Percentiles rank a stretch among this genome's conserved stretches.
Evolutionary conservation across 1,140 invertebrate species (phyloP).

Genomic region (Atta colombica): DNA sequence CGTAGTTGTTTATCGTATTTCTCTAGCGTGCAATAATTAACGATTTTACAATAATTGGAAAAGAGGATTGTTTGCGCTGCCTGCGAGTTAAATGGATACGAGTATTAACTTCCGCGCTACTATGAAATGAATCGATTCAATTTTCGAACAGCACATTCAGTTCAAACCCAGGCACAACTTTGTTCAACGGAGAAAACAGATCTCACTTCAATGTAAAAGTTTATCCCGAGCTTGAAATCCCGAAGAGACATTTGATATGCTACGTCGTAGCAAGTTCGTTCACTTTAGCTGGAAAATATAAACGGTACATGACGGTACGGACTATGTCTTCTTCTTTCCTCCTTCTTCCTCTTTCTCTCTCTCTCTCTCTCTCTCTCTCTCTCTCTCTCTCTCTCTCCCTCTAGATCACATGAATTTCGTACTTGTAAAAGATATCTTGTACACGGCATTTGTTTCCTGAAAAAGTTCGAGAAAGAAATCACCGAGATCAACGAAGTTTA

Average conservation of each 20-base stretch:
- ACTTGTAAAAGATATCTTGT: neutral
- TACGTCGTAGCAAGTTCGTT: constrained; percentile 47
- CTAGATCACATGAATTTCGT: neutral
- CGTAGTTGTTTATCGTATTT: constrained; percentile 46
- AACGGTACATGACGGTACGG: neutral
- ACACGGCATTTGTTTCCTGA: constrained; percentile 35
- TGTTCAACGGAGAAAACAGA: constrained; percentile 15
- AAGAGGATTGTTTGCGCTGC: constrained; percentile 49
- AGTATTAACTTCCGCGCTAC: constrained; percentile 51
- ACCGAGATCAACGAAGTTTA: constrained; percentile 23
- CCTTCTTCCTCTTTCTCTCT: neutral
- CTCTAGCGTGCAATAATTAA: constrained; percentile 54
- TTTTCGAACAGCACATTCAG: constrained; percentile 27
- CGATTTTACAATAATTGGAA: constrained; percentile 59
- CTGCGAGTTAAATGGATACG: constrained; percentile 44
- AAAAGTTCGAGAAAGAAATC: constrained; percentile 43
- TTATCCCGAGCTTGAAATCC: constrained; percentile 45
- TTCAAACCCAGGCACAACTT: constrained; percentile 46
- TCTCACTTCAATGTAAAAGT: constrained; percentile 50
- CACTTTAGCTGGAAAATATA: constrained; percentile 43
- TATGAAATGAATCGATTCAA: constrained; percentile 44
- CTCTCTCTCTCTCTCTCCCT: neutral
- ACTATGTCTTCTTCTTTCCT: neutral
- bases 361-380: neutral
- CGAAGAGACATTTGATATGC: constrained; percentile 52